Percentiles rank a stretch among this genome's conserved stretches.
Conservation (phyloP, 2,797 vertebrate genomes). For the Peromyscus nudipes region DNA sequence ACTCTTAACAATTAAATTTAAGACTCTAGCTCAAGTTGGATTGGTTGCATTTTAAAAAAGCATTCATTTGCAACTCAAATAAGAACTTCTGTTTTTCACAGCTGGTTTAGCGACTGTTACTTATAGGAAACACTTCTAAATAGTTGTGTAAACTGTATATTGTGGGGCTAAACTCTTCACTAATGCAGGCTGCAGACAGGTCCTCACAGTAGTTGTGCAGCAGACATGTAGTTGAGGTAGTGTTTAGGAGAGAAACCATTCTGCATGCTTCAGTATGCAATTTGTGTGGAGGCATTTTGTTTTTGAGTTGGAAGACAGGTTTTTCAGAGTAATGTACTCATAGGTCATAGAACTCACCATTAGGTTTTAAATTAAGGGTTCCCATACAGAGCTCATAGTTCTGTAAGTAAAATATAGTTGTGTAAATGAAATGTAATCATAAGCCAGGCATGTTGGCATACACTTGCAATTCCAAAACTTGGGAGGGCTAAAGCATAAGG, state of each 20-base stretch:
- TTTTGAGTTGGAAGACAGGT: conserved; percentile 44
- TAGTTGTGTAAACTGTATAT: not conserved
- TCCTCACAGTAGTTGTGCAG: not conserved
- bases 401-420: not conserved
- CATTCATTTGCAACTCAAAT: conserved; percentile 4
- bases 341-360: conserved; percentile 29
- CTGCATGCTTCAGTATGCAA: not conserved
- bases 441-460: not conserved
- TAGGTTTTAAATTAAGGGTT: not conserved
- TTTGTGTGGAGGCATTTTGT: conserved; percentile 9
- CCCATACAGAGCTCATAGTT: not conserved
- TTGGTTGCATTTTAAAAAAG: conserved; percentile 22
- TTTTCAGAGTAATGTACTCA: not conserved
- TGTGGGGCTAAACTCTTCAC: not conserved
- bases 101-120: conserved; percentile 22
- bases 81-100: conserved; percentile 26
- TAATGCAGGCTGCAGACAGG: not conserved
- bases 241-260: not conserved
- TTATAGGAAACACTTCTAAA: conserved; percentile 40
- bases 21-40: not conserved
- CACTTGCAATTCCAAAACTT: not conserved
- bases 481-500: not conserved
- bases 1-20: not conserved
- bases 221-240: not conserved
- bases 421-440: not conserved